Evolutionary conservation across 2,888 invertebrate species (phyloP).

Genomic region (Scaptomyza polygonia): DNA sequence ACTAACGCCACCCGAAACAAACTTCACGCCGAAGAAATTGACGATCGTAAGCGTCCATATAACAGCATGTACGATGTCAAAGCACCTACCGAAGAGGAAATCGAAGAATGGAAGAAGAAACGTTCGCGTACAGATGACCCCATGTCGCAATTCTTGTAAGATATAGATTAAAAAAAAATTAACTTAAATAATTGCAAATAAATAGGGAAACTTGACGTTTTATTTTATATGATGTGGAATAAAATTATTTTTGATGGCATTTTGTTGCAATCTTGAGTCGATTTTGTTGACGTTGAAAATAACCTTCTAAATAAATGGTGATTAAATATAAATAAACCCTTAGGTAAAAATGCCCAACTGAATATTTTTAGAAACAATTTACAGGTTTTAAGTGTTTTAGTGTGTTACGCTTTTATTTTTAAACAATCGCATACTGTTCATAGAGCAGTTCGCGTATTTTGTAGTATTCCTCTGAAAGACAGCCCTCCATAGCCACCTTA

Average conservation of each 20-base stretch:
- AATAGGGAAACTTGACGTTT: background rate
- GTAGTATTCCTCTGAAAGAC: conserved; percentile 97
- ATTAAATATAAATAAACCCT: background rate
- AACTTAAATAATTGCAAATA: background rate
- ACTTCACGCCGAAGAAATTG: conserved; percentile 86
- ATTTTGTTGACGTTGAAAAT: too few relatives aligned
- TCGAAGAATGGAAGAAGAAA: conserved; percentile 97
- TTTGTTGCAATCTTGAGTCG: background rate
- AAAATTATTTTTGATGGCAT: background rate
- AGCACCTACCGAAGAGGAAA: conserved; percentile 94
- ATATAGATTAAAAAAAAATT: background rate
- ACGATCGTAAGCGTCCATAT: conserved; percentile 96
- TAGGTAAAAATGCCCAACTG: background rate
- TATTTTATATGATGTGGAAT: background rate
- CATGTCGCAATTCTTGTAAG: conserved; percentile 90
- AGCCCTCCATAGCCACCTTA: conserved; percentile 96
- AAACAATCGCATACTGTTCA: conserved; percentile 98
- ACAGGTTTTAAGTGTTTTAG: background rate
- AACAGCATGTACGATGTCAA: conserved; percentile 95
- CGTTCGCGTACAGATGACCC: conserved; percentile 94
- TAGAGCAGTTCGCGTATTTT: conserved; percentile 96
- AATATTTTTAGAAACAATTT: background rate
- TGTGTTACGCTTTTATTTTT: conserved; percentile 67
- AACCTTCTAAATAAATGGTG: background rate
- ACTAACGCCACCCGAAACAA: conserved; percentile 62